Evolutionary conservation across 2,888 invertebrate species (phyloP), one percentile per base, ranked within the genome.

Genomic region (Germaria angustata): DNA sequence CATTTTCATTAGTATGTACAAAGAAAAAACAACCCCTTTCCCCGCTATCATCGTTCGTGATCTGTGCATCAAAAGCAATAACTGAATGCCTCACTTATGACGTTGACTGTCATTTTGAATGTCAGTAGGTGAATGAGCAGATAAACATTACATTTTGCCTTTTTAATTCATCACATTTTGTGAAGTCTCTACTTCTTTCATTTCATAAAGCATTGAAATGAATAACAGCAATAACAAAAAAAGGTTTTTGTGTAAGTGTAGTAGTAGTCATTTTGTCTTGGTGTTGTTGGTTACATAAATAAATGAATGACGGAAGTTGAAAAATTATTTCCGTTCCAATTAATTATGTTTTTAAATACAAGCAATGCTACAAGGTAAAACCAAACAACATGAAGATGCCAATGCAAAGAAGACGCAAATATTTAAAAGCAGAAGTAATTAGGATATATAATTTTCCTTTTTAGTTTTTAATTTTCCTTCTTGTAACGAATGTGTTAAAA

Each of bases 251-350:
- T 46, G 22, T 46, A 32, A 36, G 39, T 57, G 32, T 41, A 6
- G 28, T 28, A 28, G 28, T 51, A 13, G n/a, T 57, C 8, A 53
- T 39, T 39, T 49, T 11, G 22, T 49, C 24, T n/a, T 22, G 49
- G 55, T 71, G 75, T 53, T 55, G 49, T 22, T 22, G 24, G 22
- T 13, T 24, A 51, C n/a, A n/a, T 41, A 79, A 46, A 57, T 57
- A 13, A 80, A 61, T 72, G 59, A 76, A 71, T 72, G 77, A 72
- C 77, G 77, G 81, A 81, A 81, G 77, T 63, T 81, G 77, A 81
- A 81, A 68, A 77, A 81, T 81, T 77, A 81, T 72, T 81, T 81
- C 77, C 81, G 81, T 77, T 81, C 77, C 81, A 77, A 77, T 81
- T 77, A 81, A 81, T 81, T 81, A 72, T 77, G 77, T 72, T 72